Conservation (phyloP, 2,797 vertebrate species). For the Bradypus variegatus region DNA sequence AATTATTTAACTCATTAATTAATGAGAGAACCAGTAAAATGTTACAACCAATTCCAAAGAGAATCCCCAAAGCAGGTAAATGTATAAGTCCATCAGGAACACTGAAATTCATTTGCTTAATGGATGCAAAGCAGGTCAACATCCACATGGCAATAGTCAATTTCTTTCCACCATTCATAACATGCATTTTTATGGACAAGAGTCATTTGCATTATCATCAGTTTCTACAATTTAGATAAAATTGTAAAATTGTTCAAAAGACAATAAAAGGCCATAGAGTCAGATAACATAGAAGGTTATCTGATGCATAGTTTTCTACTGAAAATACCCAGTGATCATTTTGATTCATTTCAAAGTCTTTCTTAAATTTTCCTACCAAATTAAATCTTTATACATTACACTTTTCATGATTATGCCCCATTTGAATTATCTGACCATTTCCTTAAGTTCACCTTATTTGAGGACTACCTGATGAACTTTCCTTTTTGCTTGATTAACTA, state of each 20-base stretch:
- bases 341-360: not conserved
- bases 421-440: slow-evolving; percentile 16
- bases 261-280: not conserved
- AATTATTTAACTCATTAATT: not conserved
- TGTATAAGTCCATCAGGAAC: not conserved
- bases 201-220: not conserved
- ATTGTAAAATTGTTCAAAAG: not conserved
- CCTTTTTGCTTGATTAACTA: not conserved
- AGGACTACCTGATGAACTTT: not conserved
- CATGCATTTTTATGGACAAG: not conserved
- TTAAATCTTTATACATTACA: not conserved
- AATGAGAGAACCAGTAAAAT: not conserved
- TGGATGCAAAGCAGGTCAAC: not conserved
- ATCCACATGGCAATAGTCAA: not conserved
- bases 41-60: not conserved
- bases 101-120: not conserved
- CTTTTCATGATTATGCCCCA: not conserved
- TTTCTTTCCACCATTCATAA: not conserved
- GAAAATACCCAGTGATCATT: not conserved
- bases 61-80: not conserved
- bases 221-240: not conserved
- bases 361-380: slow-evolving; percentile 3
- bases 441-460: not conserved
- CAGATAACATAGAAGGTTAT: not conserved
- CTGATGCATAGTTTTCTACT: not conserved